A percentile compares a stretch with the other conserved stretches of the same genome.
phyloP scores from a whole-genome alignment of 2,113 vertebrate genomes.

The Protomyctophum bolini region DNA sequence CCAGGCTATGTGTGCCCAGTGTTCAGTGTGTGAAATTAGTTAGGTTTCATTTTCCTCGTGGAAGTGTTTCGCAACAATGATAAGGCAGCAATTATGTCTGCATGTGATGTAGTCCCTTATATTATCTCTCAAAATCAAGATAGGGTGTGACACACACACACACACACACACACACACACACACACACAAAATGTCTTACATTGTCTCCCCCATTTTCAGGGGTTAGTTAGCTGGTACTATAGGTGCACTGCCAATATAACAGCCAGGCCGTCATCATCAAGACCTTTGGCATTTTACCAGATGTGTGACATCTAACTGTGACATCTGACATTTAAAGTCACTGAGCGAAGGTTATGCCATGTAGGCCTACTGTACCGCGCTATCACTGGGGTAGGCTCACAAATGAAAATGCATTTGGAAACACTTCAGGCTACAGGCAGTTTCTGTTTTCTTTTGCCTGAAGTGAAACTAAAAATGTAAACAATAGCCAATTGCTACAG shows the following conservation, averaged over 20 bases:
- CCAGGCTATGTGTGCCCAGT: too few relatives aligned
- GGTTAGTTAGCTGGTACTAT: background rate
- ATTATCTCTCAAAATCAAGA: too few relatives aligned
- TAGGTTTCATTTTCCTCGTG: too few relatives aligned
- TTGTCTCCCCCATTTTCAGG: background rate
- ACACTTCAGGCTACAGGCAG: background rate
- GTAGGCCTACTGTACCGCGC: background rate
- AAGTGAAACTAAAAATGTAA: background rate
- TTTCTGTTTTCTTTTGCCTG: background rate
- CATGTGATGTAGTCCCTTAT: too few relatives aligned
- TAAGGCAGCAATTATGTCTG: too few relatives aligned
- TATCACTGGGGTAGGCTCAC: background rate
- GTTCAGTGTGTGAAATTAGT: too few relatives aligned
- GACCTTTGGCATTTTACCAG: constrained; percentile 55
- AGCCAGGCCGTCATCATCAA: constrained; percentile 3
- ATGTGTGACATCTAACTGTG: constrained; percentile 36
- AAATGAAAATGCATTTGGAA: background rate
- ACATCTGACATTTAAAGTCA: constrained; percentile 52
- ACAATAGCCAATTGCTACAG: background rate
- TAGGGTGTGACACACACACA: too few relatives aligned
- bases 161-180: too few relatives aligned
- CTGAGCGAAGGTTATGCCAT: background rate
- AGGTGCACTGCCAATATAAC: background rate
- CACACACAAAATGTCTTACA: too few relatives aligned
- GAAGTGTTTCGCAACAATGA: too few relatives aligned